phyloP scores from a whole-genome alignment of 2,797 vertebrate genomes.

The Peromyscus nudipes region DNA sequence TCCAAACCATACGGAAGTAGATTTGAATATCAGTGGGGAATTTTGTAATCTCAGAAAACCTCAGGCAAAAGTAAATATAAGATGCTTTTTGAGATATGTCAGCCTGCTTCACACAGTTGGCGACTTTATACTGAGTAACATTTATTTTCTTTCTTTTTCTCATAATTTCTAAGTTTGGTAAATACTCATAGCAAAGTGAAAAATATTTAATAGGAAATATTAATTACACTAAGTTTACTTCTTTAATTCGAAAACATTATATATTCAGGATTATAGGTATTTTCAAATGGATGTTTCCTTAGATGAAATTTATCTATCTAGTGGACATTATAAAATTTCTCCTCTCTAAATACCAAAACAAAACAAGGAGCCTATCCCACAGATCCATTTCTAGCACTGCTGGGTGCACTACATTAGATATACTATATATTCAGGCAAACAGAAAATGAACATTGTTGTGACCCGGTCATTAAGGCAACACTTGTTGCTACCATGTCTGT shows the following conservation, averaged over 20 bases:
- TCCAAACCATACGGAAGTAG: neutral
- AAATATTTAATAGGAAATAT: constrained; percentile 25
- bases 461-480: neutral
- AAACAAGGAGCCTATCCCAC: neutral
- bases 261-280: neutral
- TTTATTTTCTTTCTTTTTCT: constrained; percentile 24
- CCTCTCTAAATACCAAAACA: neutral
- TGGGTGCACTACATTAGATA: neutral
- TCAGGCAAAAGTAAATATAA: constrained; percentile 8
- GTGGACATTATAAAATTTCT: neutral
- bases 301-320: constrained; percentile 3
- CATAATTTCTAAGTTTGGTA: neutral
- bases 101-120: neutral
- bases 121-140: neutral
- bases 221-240: neutral
- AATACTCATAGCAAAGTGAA: neutral
- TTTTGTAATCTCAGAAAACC: constrained; percentile 61
- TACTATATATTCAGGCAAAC: neutral
- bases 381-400: constrained; percentile 10
- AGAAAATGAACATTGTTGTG: constrained; percentile 6
- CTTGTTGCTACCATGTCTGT: neutral
- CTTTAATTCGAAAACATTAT: constrained; percentile 20
- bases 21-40: constrained; percentile 44
- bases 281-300: constrained; percentile 22
- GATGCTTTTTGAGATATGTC: neutral